These are phyloP conservation scores for Tetrax tetrax DNA, from an alignment of 2,113 vertebrate genomes.

Conservation along the genomic window DNA sequence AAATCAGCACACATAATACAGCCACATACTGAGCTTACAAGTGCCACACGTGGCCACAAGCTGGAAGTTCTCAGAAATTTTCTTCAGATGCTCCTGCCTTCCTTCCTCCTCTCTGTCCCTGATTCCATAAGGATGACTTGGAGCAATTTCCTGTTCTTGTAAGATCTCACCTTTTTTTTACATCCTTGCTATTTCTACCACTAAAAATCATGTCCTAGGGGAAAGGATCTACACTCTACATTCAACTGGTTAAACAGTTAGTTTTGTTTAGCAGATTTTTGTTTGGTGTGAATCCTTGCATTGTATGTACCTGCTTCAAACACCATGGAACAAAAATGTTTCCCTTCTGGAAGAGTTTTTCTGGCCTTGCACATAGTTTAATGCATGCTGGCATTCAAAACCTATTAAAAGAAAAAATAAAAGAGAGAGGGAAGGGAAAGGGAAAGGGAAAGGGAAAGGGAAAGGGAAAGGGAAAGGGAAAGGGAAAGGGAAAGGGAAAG, in stretches of 20 bases:
- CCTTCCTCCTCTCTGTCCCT: neutral
- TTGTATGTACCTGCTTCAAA: neutral
- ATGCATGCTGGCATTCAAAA: neutral
- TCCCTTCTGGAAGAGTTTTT: neutral
- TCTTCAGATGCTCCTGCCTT: neutral
- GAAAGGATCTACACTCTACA: neutral
- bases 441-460: neutral
- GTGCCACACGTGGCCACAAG: neutral
- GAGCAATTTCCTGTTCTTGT: conserved; percentile 24
- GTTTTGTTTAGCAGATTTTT: neutral
- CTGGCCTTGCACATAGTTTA: neutral
- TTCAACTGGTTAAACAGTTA: neutral
- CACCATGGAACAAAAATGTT: neutral
- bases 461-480: too few relatives aligned
- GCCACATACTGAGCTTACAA: neutral
- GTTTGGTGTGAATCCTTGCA: neutral
- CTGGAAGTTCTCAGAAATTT: neutral
- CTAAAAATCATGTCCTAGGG: neutral
- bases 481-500: too few relatives aligned
- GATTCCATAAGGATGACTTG: neutral
- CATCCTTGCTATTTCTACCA: neutral
- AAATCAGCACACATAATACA: neutral
- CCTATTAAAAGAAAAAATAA: neutral
- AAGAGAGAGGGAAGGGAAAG: neutral
- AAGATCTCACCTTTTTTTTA: neutral